A percentile compares a stretch with the other conserved stretches of the same genome.
Evolutionary conservation across 2,797 vertebrate species (phyloP).

Genomic region (Poliocrania exsul): DNA sequence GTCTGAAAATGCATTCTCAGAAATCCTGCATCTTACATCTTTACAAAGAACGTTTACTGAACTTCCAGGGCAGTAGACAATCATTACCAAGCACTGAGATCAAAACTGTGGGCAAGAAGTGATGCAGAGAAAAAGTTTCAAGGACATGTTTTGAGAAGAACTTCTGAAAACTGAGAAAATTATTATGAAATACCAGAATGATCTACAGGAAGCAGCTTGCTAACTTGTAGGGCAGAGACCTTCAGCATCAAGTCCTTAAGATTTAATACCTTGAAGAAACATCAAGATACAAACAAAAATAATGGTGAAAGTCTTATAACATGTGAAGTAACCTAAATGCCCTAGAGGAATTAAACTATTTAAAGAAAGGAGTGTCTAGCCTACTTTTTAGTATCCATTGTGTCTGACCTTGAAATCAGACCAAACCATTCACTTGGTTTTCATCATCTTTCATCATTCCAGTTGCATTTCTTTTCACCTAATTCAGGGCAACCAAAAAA

Average conservation of each 20-base stretch:
- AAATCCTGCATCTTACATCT: background rate
- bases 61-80: background rate
- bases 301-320: background rate
- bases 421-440: background rate
- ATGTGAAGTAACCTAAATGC: background rate
- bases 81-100: background rate
- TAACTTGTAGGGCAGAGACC: background rate
- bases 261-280: background rate
- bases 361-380: background rate
- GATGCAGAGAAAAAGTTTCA: background rate
- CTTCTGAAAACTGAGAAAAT: background rate
- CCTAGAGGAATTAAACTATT: background rate
- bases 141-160: background rate
- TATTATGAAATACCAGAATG: background rate
- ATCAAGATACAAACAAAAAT: background rate
- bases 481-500: background rate
- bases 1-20: slow-evolving; percentile 11
- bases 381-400: background rate
- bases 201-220: background rate
- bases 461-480: background rate
- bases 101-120: background rate
- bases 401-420: background rate
- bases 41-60: background rate
- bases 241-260: background rate
- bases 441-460: background rate